Conservation (phyloP, 2,797 vertebrate genomes). For the Eupleurogrammus muticus region DNA sequence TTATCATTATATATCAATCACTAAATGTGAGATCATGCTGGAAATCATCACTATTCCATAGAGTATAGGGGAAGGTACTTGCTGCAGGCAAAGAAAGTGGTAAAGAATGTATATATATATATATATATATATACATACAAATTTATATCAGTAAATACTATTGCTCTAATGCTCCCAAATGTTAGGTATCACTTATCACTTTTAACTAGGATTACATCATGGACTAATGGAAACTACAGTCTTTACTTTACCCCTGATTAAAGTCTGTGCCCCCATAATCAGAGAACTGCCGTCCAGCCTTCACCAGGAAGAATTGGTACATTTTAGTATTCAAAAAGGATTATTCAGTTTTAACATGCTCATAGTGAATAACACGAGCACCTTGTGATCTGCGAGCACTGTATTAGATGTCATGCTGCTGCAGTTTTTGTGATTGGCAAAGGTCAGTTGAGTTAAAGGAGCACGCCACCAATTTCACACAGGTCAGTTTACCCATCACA, state of each 20-base stretch:
- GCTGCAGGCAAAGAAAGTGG: constrained; percentile 12
- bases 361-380: constrained; percentile 4
- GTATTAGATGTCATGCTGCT: constrained; percentile 9
- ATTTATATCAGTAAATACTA: not conserved
- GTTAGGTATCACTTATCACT: constrained; percentile 1
- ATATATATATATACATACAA: too few relatives aligned
- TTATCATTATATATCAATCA: constrained; percentile 48
- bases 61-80: constrained; percentile 13
- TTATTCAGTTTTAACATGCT: constrained; percentile 13
- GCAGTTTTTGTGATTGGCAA: not conserved
- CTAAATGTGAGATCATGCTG: constrained; percentile 38
- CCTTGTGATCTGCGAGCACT: not conserved
- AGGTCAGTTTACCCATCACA: not conserved
- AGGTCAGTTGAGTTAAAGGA: constrained; percentile 2
- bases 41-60: constrained; percentile 31
- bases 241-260: constrained; percentile 27
- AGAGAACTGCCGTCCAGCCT: not conserved
- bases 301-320: constrained; percentile 17
- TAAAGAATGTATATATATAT: not conserved
- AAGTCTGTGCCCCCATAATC: constrained; percentile 12
- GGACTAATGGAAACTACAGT: constrained; percentile 31
- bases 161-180: constrained; percentile 12
- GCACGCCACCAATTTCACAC: not conserved
- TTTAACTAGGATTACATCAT: constrained; percentile 29
- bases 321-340: not conserved